These are phyloP conservation scores for Palythoa grandiflora DNA, from an alignment of 92 coral and sea anemone species.

Conservation along the genomic window DNA sequence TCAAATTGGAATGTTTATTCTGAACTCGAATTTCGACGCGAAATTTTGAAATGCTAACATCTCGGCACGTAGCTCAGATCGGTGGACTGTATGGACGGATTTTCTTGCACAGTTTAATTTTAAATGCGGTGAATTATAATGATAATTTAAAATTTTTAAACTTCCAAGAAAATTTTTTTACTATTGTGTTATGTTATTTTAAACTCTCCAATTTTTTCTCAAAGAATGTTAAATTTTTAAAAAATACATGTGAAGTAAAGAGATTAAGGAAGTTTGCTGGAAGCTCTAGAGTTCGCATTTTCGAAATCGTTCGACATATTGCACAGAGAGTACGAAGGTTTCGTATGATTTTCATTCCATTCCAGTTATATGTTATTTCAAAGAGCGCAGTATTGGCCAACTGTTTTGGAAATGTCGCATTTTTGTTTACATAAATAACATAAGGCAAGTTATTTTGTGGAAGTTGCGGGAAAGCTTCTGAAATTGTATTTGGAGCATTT, in stretches of 20 bases:
- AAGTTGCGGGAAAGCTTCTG: neutral
- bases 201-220: no score
- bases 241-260: no score
- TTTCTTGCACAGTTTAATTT: neutral
- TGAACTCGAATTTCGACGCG: neutral
- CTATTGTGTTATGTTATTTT: no score
- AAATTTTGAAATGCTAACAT: neutral
- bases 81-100: neutral
- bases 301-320: neutral
- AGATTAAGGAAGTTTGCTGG: no score
- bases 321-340: neutral
- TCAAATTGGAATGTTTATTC: neutral
- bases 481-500: neutral
- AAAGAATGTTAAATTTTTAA: no score
- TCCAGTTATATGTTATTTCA: neutral
- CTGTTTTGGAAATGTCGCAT: neutral
- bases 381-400: neutral
- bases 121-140: no score
- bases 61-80: no score
- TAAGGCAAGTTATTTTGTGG: neutral
- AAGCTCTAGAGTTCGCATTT: no score
- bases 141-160: no score
- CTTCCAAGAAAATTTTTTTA: no score
- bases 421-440: neutral
- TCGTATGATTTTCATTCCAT: neutral